phyloP scores from a whole-genome alignment of 2,888 invertebrate species.

The Pogonocherus hispidulus region DNA sequence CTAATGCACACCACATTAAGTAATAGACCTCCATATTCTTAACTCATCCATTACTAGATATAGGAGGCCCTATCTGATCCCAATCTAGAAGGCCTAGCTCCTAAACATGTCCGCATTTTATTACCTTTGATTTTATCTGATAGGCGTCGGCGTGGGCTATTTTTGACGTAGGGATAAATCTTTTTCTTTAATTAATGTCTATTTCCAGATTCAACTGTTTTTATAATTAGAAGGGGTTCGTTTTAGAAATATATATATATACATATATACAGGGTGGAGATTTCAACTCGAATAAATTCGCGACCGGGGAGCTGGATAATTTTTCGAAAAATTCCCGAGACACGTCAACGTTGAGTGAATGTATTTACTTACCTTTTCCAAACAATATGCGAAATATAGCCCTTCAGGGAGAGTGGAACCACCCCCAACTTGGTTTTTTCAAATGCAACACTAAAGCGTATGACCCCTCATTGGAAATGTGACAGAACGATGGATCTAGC shows the following conservation, averaged over 20 bases:
- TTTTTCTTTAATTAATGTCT: conserved; percentile 67
- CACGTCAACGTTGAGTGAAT: too few relatives aligned
- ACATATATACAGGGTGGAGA: too few relatives aligned
- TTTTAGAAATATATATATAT: conserved; percentile 32
- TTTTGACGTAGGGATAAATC: conserved; percentile 67
- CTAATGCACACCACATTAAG: conserved; percentile 60
- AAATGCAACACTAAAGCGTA: too few relatives aligned
- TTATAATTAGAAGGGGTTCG: conserved; percentile 59
- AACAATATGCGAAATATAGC: too few relatives aligned
- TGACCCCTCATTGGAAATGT: too few relatives aligned
- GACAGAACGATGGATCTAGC: too few relatives aligned
- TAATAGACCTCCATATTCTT: conserved; percentile 58
- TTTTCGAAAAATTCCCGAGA: too few relatives aligned
- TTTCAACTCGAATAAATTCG: too few relatives aligned
- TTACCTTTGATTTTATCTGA: conserved; percentile 67
- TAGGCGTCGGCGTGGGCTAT: conserved; percentile 66
- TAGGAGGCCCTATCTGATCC: conserved; percentile 56
- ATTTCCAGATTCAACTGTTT: conserved; percentile 60
- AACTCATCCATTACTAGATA: conserved; percentile 59
- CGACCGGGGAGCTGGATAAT: too few relatives aligned
- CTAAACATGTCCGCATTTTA: conserved; percentile 68
- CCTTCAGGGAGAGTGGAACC: too few relatives aligned
- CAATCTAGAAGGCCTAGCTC: conserved; percentile 49
- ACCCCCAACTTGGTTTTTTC: too few relatives aligned
- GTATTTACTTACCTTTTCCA: too few relatives aligned